These are phyloP conservation scores for Gila robusta DNA, from an alignment of 2,797 vertebrate genomes.

Conservation along the genomic window DNA sequence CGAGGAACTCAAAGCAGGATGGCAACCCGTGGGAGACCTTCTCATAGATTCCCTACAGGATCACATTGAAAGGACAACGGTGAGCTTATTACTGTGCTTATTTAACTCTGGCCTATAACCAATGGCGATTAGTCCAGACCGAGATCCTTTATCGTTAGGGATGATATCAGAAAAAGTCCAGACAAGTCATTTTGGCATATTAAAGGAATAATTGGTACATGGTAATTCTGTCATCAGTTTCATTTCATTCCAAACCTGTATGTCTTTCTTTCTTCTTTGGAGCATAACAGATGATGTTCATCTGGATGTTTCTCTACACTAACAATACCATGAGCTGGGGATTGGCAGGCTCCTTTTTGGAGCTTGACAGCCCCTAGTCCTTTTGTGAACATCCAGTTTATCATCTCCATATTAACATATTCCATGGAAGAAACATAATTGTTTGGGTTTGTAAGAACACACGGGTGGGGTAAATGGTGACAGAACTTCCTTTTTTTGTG, in stretches of 20 bases:
- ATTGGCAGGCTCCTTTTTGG: not conserved
- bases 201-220: too few relatives aligned
- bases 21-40: slow-evolving; percentile 93
- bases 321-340: not conserved
- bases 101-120: not conserved
- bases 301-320: not conserved
- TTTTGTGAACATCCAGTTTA: not conserved
- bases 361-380: not conserved
- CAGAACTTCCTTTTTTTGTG: not conserved
- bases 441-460: not conserved
- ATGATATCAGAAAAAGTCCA: not conserved
- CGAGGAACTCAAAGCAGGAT: slow-evolving; percentile 85
- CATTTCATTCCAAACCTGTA: not conserved
- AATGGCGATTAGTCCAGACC: not conserved
- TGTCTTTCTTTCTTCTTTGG: not conserved
- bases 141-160: not conserved
- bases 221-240: too few relatives aligned
- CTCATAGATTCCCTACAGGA: slow-evolving; percentile 96
- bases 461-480: not conserved
- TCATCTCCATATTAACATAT: not conserved
- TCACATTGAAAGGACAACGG: slow-evolving; percentile 90
- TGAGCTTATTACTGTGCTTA: slow-evolving; percentile 57
- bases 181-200: not conserved
- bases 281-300: not conserved
- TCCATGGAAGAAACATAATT: not conserved